Conservation (phyloP, 2,113 vertebrate genomes). For the Nansenia antarctica region DNA sequence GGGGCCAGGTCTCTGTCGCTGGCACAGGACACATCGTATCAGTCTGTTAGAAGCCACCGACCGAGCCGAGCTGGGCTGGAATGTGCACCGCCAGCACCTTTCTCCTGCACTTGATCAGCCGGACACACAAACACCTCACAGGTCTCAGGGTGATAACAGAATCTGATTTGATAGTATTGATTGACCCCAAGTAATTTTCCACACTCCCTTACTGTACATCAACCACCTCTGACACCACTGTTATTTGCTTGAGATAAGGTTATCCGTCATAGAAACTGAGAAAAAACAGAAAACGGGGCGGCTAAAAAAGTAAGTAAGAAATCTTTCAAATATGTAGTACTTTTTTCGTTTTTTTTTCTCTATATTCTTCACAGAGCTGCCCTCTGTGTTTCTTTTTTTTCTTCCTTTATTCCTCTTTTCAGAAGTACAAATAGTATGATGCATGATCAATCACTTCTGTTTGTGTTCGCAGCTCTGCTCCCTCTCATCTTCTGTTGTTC, state of each 20-base stretch:
- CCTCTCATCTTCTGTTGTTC: neutral
- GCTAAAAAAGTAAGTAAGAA: neutral
- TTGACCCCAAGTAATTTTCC: slow-evolving; percentile 56
- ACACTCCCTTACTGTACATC: slow-evolving; percentile 44
- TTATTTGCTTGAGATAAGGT: slow-evolving; percentile 51
- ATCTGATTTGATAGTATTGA: slow-evolving; percentile 71
- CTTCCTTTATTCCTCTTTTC: neutral
- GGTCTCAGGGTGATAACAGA: slow-evolving; percentile 59
- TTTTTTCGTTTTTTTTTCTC: neutral
- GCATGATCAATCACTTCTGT: neutral
- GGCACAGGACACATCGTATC: slow-evolving; percentile 27
- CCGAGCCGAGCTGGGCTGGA: slow-evolving; percentile 20
- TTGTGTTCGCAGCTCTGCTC: too few species aligned
- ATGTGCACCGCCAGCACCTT: slow-evolving; percentile 47
- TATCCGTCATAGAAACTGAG: slow-evolving; percentile 48
- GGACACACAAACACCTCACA: slow-evolving; percentile 41
- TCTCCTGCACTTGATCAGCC: slow-evolving; percentile 50
- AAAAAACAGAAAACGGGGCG: slow-evolving; percentile 13
- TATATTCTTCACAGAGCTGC: neutral
- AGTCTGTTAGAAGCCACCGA: slow-evolving; percentile 45
- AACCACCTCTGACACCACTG: slow-evolving; percentile 45
- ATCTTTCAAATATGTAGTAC: neutral
- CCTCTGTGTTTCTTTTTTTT: neutral
- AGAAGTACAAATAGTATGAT: neutral
- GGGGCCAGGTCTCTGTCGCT: neutral